phyloP scores from a whole-genome alignment of 1,140 invertebrate genomes.

The silkworm (Bombyx mori) region DNA sequence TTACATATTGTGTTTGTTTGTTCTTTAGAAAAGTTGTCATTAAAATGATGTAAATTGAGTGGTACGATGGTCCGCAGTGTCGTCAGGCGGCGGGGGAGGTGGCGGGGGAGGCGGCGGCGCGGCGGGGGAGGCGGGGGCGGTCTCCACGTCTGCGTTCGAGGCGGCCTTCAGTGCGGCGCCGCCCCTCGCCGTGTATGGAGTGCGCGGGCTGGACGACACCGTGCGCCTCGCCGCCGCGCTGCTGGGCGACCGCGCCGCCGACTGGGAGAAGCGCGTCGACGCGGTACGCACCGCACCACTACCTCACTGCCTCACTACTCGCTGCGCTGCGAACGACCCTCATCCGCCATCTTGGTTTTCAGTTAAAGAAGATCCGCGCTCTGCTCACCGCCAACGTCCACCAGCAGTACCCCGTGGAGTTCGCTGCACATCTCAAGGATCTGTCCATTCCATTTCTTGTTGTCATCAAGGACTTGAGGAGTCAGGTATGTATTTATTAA shows the following conservation, averaged over 20 bases:
- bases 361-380: conserved; percentile 89
- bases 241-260: conserved; percentile 85
- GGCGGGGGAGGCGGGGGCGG: conserved; percentile 80
- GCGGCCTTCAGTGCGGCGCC: conserved; percentile 89
- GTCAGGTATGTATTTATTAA: conserved; percentile 60
- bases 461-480: conserved; percentile 92
- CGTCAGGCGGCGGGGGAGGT: conserved; percentile 17
- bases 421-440: conserved; percentile 82
- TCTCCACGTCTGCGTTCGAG: conserved; percentile 91
- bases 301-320: background rate
- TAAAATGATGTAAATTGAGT: too few relatives aligned
- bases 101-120: conserved; percentile 20
- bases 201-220: conserved; percentile 87
- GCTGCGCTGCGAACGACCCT: background rate
- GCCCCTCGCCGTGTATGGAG: conserved; percentile 85
- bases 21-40: background rate
- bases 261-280: conserved; percentile 95
- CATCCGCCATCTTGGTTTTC: conserved; percentile 13
- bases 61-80: conserved; percentile 14
- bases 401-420: conserved; percentile 87
- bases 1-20: background rate
- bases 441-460: conserved; percentile 86
- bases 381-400: conserved; percentile 85
- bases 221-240: conserved; percentile 82
- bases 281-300: conserved; percentile 73